Evolutionary conservation across 2,888 invertebrate species (phyloP).

Genomic region (Drosophila leonis): DNA sequence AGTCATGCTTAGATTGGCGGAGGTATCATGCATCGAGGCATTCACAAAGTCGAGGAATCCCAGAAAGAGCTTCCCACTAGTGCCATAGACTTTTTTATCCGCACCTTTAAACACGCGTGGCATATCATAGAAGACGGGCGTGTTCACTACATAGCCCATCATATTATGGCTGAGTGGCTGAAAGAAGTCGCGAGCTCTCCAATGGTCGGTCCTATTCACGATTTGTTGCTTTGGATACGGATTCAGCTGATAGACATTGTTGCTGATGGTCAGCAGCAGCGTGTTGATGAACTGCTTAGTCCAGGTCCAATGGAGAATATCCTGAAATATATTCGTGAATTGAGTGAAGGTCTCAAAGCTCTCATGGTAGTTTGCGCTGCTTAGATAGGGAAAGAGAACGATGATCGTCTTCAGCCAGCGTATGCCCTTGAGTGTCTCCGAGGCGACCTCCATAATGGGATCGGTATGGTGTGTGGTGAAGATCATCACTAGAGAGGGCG

Average conservation of each 20-base stretch:
- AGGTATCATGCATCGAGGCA: slow-evolving; percentile 67
- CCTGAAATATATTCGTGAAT: slow-evolving; percentile 39
- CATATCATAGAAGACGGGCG: slow-evolving; percentile 71
- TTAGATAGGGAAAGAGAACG: slow-evolving; percentile 62
- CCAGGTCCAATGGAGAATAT: slow-evolving; percentile 70
- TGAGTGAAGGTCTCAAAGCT: slow-evolving; percentile 27
- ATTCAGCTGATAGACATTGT: slow-evolving; percentile 63
- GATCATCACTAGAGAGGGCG: slow-evolving; percentile 69
- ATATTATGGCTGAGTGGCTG: slow-evolving; percentile 44
- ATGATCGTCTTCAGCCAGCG: slow-evolving; percentile 76
- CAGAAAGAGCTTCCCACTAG: slow-evolving; percentile 69
- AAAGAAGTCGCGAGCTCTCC: slow-evolving; percentile 66
- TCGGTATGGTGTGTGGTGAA: slow-evolving; percentile 70
- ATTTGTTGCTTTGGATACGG: slow-evolving; percentile 70
- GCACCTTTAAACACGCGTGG: slow-evolving; percentile 74
- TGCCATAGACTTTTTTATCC: slow-evolving; percentile 62
- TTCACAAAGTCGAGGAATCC: slow-evolving; percentile 72
- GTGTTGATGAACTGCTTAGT: slow-evolving; percentile 70
- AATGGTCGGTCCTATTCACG: slow-evolving; percentile 64
- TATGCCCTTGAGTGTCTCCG: slow-evolving; percentile 54
- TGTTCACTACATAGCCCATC: slow-evolving; percentile 67
- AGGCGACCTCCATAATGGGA: slow-evolving; percentile 76
- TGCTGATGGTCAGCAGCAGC: slow-evolving; percentile 62
- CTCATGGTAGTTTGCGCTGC: slow-evolving; percentile 24
- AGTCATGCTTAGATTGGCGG: slow-evolving; percentile 8